Base-by-base conservation (phyloP, 2,797 vertebrate genomes). In the Poliocrania exsul region DNA sequence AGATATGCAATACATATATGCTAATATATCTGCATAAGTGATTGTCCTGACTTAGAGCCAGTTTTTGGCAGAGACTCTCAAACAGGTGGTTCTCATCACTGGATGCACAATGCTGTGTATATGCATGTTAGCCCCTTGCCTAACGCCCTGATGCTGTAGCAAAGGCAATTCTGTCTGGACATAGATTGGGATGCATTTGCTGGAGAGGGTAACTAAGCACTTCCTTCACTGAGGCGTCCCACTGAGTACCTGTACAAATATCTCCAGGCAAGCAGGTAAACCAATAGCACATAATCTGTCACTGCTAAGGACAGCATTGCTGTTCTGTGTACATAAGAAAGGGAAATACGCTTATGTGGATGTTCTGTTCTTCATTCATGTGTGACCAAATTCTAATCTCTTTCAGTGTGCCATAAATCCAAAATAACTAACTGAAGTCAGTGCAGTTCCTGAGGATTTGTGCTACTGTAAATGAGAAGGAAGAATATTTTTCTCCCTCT, bases 51-150 rank as follows among this genome's bases (percentile, higher is more conserved):
- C 28, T 74, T 61, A n/a, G 50, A 89, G 88, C 35, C 75, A 81
- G 3, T 72, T 44, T 90, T 88, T 91, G 81, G 61, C 89, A 91
- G 79, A 86, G 90, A 28, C 81, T 83, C 82, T 66, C 61, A 69
- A 92, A 86, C 92, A 97, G 93, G 92, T 96, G 96, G 69, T 92
- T 96, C 92, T 60, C 72, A 75, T 94, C 93, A 93, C 89, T 88
- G 81, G 46, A 23, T 75, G 84, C 61, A 79, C 75, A 62, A 60
- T 81, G 79, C 92, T 92, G 65, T 66, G 47, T 38, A 51, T 82
- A 23, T 56, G 75, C 44, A 17, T 61, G 78, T 85, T 71, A 95
- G 40, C 54, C 65, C 58, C 60, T 77, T 89, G 78, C 58, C 77
- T 73, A 57, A 87, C 1, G 5, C 53, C 53, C 81, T 81, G 53